A percentile compares a stretch with the other conserved stretches of the same genome.
phyloP scores from a whole-genome alignment of 2,888 invertebrate genomes.

The Agonopterix alstromeriana region DNA sequence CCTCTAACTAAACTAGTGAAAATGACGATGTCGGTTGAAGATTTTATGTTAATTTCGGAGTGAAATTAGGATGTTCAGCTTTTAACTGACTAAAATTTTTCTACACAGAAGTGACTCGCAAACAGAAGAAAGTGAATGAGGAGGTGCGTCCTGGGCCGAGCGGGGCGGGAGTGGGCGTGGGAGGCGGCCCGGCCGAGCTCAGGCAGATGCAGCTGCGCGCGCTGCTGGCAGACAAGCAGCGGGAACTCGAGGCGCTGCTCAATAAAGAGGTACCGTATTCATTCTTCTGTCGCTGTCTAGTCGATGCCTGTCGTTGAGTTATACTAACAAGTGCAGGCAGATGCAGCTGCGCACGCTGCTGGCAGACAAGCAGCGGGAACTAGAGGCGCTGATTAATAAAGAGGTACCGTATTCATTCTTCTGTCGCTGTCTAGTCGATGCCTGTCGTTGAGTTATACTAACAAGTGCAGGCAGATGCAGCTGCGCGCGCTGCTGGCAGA shows the following conservation, averaged over 20 bases:
- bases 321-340: conserved; percentile 35
- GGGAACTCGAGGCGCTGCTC: conserved; percentile 80
- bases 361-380: conserved; percentile 79
- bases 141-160: conserved; percentile 26
- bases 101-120: conserved; percentile 43
- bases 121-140: conserved; percentile 66
- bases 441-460: too few relatives aligned
- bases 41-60: too few relatives aligned
- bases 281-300: too few relatives aligned
- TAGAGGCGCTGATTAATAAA: conserved; percentile 81
- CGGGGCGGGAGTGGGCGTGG: neutral
- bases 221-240: conserved; percentile 78
- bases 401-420: conserved; percentile 45
- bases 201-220: conserved; percentile 73
- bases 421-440: too few relatives aligned
- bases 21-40: too few relatives aligned
- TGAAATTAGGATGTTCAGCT: neutral
- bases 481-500: conserved; percentile 77
- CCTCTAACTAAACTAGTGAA: too few relatives aligned
- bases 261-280: conserved; percentile 72
- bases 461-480: conserved; percentile 51
- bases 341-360: conserved; percentile 73
- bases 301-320: too few relatives aligned
- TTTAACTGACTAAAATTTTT: neutral
- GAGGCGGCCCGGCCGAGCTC: conserved; percentile 65